phyloP scores from a whole-genome alignment of 2,888 invertebrate genomes.

The Drosophila rellima region DNA sequence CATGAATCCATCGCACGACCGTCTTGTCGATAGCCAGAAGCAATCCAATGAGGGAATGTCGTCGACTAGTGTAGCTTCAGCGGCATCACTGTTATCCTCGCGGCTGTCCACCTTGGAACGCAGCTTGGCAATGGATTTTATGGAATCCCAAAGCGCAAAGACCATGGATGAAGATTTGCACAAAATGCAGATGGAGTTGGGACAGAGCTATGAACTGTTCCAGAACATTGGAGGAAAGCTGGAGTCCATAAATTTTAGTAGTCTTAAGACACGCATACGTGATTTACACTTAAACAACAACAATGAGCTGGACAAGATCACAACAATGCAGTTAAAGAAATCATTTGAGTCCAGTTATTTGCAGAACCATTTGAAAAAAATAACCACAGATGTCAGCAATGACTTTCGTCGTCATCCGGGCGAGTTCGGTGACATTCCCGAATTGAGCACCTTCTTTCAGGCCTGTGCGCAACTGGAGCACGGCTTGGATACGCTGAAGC shows the following conservation, averaged over 20 bases:
- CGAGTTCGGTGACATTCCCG: conserved; percentile 84
- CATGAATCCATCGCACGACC: conserved; percentile 47
- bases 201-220: conserved; percentile 81
- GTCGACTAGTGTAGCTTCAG: conserved; percentile 11
- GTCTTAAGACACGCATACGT: conserved; percentile 76
- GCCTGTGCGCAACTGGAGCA: conserved; percentile 82
- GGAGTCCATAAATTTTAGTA: conserved; percentile 78
- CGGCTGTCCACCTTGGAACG: conserved; percentile 25
- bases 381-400: conserved; percentile 72
- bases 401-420: conserved; percentile 83
- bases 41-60: neutral
- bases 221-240: conserved; percentile 80
- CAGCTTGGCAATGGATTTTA: conserved; percentile 29
- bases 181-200: conserved; percentile 77
- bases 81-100: conserved; percentile 27
- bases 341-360: conserved; percentile 72
- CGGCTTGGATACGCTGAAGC: conserved; percentile 74
- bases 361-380: conserved; percentile 69
- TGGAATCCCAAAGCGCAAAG: conserved; percentile 53
- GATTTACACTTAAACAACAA: conserved; percentile 76
- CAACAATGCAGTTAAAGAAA: conserved; percentile 63
- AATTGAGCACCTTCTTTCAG: conserved; percentile 82
- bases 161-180: conserved; percentile 76
- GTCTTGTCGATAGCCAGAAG: conserved; percentile 1
- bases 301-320: conserved; percentile 54